Conservation (phyloP, 2,113 vertebrate genomes). For the Hirundichthys speculiger region DNA sequence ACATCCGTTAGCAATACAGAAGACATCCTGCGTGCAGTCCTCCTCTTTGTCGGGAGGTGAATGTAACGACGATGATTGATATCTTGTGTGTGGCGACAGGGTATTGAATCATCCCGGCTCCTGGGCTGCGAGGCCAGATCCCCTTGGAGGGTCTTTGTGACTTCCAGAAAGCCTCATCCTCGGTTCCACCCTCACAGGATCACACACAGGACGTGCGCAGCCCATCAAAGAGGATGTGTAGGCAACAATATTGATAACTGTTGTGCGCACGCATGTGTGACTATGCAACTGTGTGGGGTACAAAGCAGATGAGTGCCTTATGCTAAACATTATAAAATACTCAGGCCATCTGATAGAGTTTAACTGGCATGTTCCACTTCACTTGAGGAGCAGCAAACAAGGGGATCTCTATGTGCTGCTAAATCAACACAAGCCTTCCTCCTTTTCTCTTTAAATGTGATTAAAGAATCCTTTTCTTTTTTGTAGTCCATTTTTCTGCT, state of each 20-base stretch:
- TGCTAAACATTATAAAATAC: conserved; percentile 78
- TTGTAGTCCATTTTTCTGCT: conserved; percentile 53
- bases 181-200: conserved; percentile 41
- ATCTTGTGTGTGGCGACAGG: conserved; percentile 27
- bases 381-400: conserved; percentile 62
- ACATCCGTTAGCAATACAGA: conserved; percentile 35
- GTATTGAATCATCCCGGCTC: conserved; percentile 41
- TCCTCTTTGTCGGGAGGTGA: conserved; percentile 44
- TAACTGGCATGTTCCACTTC: conserved; percentile 69
- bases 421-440: conserved; percentile 64
- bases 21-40: conserved; percentile 61
- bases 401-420: conserved; percentile 59
- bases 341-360: conserved; percentile 72
- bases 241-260: conserved; percentile 47
- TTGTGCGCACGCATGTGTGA: conserved; percentile 56
- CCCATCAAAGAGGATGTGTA: conserved; percentile 79
- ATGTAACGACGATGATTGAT: conserved; percentile 51
- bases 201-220: conserved; percentile 40
- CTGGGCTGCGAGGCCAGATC: conserved; percentile 20
- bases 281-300: conserved; percentile 75
- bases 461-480: conserved; percentile 53
- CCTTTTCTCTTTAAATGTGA: conserved; percentile 50
- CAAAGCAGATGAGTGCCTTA: conserved; percentile 71
- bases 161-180: conserved; percentile 48
- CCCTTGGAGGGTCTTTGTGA: conserved; percentile 46